phyloP scores from a whole-genome alignment of 2,888 invertebrate species.

The Pheosia tremula region DNA sequence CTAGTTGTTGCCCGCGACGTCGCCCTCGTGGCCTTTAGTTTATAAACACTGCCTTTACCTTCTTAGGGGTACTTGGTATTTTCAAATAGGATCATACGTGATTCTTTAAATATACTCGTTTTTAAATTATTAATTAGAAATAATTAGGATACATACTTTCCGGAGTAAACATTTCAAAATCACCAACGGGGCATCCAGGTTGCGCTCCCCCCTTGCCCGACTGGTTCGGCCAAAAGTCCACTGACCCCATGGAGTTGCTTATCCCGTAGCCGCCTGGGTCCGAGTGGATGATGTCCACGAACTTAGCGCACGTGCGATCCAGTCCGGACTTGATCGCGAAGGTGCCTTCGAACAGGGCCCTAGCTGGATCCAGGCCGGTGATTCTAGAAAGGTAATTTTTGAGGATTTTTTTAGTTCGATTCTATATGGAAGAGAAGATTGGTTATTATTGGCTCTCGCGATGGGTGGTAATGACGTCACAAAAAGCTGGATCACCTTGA shows the following conservation, averaged over 20 bases:
- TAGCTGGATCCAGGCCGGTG: constrained; percentile 84
- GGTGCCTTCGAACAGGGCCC: constrained; percentile 82
- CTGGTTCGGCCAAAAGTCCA: constrained; percentile 86
- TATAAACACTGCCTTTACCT: too few species aligned
- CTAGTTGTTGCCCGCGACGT: too few species aligned
- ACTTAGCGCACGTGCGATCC: constrained; percentile 79
- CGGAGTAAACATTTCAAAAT: constrained; percentile 57
- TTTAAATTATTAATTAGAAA: too few species aligned
- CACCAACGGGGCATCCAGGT: constrained; percentile 80
- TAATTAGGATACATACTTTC: constrained; percentile 52
- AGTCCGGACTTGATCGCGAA: constrained; percentile 58
- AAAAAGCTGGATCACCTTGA: constrained; percentile 51
- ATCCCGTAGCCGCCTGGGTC: constrained; percentile 85
- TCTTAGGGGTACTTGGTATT: too few species aligned
- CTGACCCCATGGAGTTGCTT: constrained; percentile 75
- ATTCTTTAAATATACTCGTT: too few species aligned
- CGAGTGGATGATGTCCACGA: constrained; percentile 88
- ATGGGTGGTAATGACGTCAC: neutral
- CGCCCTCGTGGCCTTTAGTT: too few species aligned
- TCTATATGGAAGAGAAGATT: too few species aligned
- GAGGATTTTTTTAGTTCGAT: neutral
- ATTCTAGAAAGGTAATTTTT: constrained; percentile 63
- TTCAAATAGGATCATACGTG: too few species aligned
- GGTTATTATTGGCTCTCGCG: too few species aligned
- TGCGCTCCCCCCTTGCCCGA: constrained; percentile 65